Base-by-base conservation (phyloP, 1,140 invertebrate species). In the Laupala kohalensis region DNA sequence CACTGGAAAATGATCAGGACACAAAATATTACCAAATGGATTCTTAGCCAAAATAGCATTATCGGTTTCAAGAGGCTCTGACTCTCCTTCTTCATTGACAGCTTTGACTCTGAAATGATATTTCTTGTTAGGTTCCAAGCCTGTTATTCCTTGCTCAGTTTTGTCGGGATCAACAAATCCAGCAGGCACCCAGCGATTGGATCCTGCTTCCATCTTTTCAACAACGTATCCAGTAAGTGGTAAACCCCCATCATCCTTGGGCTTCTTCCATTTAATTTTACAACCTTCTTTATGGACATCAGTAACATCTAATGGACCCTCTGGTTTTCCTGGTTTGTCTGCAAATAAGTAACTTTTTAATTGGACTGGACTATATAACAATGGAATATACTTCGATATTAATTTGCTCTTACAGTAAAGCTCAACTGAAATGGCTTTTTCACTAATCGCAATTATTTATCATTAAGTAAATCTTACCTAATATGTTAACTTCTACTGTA, bases 51-150 rank as follows among this genome's bases (percentile, higher is more conserved):
- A 78, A 71, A 93, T 92, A 0, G 92, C 85, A 71, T 88, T 86
- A 72, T 96, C 94, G 0, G 93, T 92, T 75, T 95, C 93, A 19
- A 98, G 80, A 13, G 95, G 93, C 78, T 95, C 93, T 0, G 95
- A 96, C 82, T 97, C 94, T 25, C 96, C 96, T 81, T 97, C 95
- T 76, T 97, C 95, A 81, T 98, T 98, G 0, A 94, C 86, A 15
- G 96, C 96, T 78, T 92, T 93, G 0, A 98, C 95, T 72, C 96
- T 86, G 86, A 98, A 98, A 75, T 97, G 90, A 78, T 97, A 98
- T 64, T 95, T 94, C 78, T 94, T 92, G 71, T 92, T 92, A 67
- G 94, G 93, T 81, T 95, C 92, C 15, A 99, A 84, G 63, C 95
- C 92, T 69, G 90, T 94, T 25, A 98, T 88, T 76, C 91, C 88